These are phyloP conservation scores for Sceloporus undulatus DNA, from an alignment of 2,113 vertebrate species.

Conservation along the genomic window DNA sequence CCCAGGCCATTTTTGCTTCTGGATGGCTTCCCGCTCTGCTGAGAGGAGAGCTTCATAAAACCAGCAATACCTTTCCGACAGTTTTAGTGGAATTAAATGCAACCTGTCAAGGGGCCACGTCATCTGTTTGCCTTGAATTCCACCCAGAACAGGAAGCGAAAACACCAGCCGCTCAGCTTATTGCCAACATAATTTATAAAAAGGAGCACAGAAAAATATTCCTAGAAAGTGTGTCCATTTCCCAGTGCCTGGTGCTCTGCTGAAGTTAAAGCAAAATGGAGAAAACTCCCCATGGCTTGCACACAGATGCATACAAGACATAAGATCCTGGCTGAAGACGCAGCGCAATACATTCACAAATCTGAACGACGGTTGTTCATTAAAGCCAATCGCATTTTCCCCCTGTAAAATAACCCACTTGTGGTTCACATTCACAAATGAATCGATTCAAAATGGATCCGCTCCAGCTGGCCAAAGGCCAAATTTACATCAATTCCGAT, in stretches of 20 bases:
- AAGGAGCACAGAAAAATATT: background rate
- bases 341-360: background rate
- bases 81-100: background rate
- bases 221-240: background rate
- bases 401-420: no score
- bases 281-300: background rate
- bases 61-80: background rate
- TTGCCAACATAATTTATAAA: background rate
- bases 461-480: no score
- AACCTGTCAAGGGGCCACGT: conserved; percentile 1
- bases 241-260: no score
- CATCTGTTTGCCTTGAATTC: background rate
- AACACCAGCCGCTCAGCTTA: background rate
- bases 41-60: no score
- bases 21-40: no score
- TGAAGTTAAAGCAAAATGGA: background rate
- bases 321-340: background rate
- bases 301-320: background rate
- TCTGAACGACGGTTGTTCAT: background rate
- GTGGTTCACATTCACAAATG: no score
- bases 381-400: background rate
- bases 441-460: background rate
- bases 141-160: conserved; percentile 13
- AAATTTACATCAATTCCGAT: no score
- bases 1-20: no score